Evolutionary conservation across 2,113 vertebrate genomes (phyloP).

Genomic region (Psittacula cyanocephala): DNA sequence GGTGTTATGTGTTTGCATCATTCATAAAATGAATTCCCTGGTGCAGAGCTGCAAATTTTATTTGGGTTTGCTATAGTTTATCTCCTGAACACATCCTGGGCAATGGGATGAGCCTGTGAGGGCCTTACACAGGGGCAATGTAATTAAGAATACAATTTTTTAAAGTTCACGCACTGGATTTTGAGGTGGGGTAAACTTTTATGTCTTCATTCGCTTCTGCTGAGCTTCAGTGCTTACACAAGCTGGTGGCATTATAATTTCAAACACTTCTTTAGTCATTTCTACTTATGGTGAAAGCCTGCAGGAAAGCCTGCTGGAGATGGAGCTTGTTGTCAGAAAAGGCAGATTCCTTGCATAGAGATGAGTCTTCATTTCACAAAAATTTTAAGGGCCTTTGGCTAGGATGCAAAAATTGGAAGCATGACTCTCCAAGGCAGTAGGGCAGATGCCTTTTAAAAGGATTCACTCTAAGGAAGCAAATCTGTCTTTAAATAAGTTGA

Average conservation of each 20-base stretch:
- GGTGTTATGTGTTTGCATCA: neutral
- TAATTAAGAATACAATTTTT: neutral
- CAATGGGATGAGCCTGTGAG: neutral
- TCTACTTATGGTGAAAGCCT: neutral
- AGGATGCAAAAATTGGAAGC: neutral
- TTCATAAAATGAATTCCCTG: neutral
- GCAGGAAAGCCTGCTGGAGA: neutral
- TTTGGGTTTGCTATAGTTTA: neutral
- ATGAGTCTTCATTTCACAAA: neutral
- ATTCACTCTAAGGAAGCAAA: neutral
- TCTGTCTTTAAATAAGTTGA: neutral
- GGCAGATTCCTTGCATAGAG: neutral
- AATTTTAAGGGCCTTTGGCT: neutral
- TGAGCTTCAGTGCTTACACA: neutral
- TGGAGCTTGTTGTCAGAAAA: neutral
- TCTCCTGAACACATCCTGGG: neutral
- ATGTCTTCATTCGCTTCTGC: neutral
- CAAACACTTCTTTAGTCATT: slow-evolving; percentile 8
- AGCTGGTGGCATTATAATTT: neutral
- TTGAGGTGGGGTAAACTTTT: neutral
- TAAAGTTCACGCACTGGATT: neutral
- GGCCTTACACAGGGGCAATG: neutral
- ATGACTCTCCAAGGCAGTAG: neutral
- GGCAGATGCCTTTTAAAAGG: neutral
- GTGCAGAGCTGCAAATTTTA: neutral